Conservation (phyloP, 2,797 vertebrate species). For the Enteromius radiatus region DNA sequence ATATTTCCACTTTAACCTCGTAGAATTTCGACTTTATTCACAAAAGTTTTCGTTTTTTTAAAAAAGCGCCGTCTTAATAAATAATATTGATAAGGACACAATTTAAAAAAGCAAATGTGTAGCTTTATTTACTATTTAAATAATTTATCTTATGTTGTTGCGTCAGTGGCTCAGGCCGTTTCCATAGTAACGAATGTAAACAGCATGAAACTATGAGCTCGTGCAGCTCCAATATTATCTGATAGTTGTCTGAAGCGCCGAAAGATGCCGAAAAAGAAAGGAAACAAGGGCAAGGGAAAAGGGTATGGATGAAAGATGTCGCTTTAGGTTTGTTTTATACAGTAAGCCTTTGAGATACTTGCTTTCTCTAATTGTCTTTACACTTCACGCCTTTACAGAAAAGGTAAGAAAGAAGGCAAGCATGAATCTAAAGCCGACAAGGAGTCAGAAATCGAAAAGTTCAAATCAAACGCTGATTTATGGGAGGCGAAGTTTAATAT, state of each 20-base stretch:
- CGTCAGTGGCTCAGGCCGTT: background rate
- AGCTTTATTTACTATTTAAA: background rate
- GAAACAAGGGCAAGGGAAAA: slow-evolving; percentile 46
- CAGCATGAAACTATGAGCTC: background rate
- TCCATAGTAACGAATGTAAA: slow-evolving; percentile 13
- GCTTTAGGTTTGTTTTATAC: background rate
- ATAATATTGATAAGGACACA: background rate
- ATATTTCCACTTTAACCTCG: too few species aligned
- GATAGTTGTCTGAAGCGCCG: background rate
- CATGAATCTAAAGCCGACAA: slow-evolving; percentile 73
- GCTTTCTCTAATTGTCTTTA: background rate
- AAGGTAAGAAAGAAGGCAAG: slow-evolving; percentile 76
- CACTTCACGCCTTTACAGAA: slow-evolving; percentile 63
- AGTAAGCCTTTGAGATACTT: background rate
- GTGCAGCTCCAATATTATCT: background rate
- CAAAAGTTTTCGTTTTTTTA: too few species aligned
- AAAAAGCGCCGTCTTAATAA: background rate
- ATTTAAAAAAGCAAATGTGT: background rate
- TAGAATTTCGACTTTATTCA: too few species aligned
- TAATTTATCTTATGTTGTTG: background rate
- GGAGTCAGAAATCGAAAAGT: slow-evolving; percentile 81
- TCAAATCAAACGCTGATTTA: slow-evolving; percentile 79
- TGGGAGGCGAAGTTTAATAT: slow-evolving; percentile 85
- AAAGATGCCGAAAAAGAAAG: slow-evolving; percentile 58
- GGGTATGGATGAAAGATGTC: slow-evolving; percentile 41